A percentile compares a stretch with the other conserved stretches of the same genome.
phyloP scores from a whole-genome alignment of 2,888 invertebrate species.

The Amblyjoppa fuscipennis region DNA sequence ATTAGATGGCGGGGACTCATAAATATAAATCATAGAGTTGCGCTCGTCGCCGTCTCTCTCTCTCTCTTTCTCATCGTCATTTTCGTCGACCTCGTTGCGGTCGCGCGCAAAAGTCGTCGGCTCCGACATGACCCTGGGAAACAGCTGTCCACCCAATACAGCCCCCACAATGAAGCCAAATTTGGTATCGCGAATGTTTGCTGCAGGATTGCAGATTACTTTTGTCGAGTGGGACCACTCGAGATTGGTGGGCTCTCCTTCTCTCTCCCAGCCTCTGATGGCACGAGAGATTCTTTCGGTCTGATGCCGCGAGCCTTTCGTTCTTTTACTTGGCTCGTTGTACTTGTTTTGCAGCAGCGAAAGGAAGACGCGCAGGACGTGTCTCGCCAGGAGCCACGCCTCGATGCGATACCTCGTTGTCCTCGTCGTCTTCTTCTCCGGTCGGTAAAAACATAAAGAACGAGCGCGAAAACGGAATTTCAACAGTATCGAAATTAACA shows the following conservation, averaged over 20 bases:
- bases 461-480: background rate
- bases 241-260: constrained; percentile 28
- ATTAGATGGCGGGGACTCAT: constrained; percentile 82
- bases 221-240: constrained; percentile 61
- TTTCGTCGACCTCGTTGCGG: constrained; percentile 67
- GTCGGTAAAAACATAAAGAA: background rate
- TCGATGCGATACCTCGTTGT: constrained; percentile 23
- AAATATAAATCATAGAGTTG: constrained; percentile 84
- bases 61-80: constrained; percentile 52
- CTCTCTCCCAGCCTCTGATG: constrained; percentile 11
- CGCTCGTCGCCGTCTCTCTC: constrained; percentile 74
- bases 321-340: background rate
- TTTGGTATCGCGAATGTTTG: constrained; percentile 77
- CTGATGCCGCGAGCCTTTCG: constrained; percentile 36
- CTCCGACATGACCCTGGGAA: constrained; percentile 68
- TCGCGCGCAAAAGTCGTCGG: constrained; percentile 18
- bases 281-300: constrained; percentile 41
- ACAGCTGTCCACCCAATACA: constrained; percentile 78
- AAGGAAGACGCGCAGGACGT: constrained; percentile 29
- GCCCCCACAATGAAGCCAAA: constrained; percentile 74
- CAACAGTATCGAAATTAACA: background rate
- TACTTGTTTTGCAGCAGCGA: constrained; percentile 22
- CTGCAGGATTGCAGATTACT: constrained; percentile 72
- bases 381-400: constrained; percentile 44
- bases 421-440: constrained; percentile 28